Evolutionary conservation across 2,113 vertebrate genomes (phyloP).

Genomic region (Cyanoramphus novaezelandiae): DNA sequence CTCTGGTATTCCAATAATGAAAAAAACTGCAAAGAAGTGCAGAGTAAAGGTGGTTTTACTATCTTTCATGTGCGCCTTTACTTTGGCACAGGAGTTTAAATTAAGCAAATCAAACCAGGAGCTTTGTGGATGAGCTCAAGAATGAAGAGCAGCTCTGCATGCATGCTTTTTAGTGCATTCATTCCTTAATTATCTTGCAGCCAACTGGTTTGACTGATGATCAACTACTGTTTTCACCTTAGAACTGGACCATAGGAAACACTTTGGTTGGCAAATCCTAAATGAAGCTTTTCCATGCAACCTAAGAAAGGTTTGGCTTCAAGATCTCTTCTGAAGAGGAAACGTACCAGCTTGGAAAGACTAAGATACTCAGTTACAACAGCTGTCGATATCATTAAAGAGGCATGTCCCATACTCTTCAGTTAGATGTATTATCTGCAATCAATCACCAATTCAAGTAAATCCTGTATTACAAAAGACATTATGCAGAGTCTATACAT

Average conservation of each 20-base stretch:
- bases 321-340: neutral
- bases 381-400: neutral
- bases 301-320: neutral
- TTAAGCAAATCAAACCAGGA: neutral
- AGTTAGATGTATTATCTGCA: neutral
- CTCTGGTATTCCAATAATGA: neutral
- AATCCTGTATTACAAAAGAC: neutral
- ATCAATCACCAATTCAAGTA: neutral
- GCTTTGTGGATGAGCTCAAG: neutral
- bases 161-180: accelerated
- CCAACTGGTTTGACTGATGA: neutral
- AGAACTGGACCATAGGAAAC: neutral
- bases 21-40: neutral
- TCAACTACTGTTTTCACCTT: neutral
- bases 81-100: neutral
- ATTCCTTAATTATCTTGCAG: neutral
- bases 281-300: neutral
- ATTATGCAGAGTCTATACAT: neutral
- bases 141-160: neutral
- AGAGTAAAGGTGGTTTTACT: neutral
- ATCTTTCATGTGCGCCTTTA: neutral
- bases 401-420: neutral
- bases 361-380: neutral
- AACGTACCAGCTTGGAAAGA: neutral
- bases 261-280: neutral